Evolutionary conservation across 2,113 vertebrate species (phyloP).

Genomic region (Myocastor coypus): DNA sequence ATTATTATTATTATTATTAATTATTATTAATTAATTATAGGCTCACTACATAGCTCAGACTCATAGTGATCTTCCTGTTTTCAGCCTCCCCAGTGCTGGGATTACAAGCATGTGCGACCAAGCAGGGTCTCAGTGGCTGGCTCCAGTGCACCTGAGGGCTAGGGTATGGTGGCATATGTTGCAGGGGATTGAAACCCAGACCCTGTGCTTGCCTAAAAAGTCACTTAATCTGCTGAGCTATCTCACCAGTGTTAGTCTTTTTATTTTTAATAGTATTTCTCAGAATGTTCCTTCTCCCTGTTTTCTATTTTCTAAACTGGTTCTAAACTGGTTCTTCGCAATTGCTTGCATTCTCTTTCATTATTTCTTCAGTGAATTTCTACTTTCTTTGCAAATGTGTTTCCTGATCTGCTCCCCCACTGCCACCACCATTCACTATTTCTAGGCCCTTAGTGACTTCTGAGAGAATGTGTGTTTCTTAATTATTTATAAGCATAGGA

Average conservation of each 20-base stretch:
- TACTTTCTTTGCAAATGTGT: background rate
- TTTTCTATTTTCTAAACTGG: background rate
- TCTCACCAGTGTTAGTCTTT: background rate
- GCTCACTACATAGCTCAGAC: too few species aligned
- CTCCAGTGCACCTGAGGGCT: too few species aligned
- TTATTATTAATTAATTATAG: too few species aligned
- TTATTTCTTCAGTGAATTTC: background rate
- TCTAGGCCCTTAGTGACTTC: constrained; percentile 71
- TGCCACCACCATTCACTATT: background rate
- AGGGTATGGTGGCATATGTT: too few species aligned
- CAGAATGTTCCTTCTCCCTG: background rate
- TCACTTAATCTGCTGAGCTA: too few species aligned
- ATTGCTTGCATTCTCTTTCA: background rate
- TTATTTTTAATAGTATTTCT: background rate
- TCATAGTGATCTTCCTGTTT: too few species aligned
- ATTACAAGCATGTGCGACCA: too few species aligned
- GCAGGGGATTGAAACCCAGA: too few species aligned
- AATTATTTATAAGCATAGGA: constrained; percentile 85
- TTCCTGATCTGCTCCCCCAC: background rate
- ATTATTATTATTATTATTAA: background rate
- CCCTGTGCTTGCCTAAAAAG: too few species aligned
- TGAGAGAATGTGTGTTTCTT: constrained; percentile 77
- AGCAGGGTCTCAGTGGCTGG: too few species aligned
- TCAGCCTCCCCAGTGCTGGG: too few species aligned
- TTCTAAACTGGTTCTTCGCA: background rate